Percentiles rank a stretch among this genome's conserved stretches.
These are phyloP conservation scores for Callopanchax toddi DNA, from an alignment of 2,113 vertebrate genomes.

Conservation along the genomic window DNA sequence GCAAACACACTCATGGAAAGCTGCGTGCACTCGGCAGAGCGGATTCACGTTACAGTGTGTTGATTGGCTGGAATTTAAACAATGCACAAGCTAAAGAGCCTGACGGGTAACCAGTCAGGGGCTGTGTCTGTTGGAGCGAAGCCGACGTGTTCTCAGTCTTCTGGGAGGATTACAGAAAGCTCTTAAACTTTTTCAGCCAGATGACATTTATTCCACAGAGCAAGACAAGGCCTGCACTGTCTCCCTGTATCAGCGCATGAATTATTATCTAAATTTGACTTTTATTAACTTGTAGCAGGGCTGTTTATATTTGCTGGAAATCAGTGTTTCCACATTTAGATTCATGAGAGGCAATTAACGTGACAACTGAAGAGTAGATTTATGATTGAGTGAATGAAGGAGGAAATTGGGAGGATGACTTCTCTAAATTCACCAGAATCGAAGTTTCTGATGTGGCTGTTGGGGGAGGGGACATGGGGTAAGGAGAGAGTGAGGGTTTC, in stretches of 20 bases:
- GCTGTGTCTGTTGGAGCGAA: constrained; percentile 56
- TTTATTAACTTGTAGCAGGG: constrained; percentile 15
- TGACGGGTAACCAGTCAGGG: constrained; percentile 42
- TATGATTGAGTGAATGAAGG: constrained; percentile 23
- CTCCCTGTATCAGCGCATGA: neutral
- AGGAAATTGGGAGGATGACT: constrained; percentile 41
- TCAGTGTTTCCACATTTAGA: constrained; percentile 8
- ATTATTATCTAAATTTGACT: constrained; percentile 11
- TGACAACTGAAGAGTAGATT: constrained; percentile 34
- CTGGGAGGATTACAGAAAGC: constrained; percentile 53
- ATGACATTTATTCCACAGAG: constrained; percentile 36
- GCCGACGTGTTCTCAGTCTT: constrained; percentile 46
- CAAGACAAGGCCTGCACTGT: neutral
- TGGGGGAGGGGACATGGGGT: constrained; percentile 20
- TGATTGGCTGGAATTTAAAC: constrained; percentile 76
- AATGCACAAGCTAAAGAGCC: constrained; percentile 66
- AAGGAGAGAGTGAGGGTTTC: constrained; percentile 19
- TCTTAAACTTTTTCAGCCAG: constrained; percentile 43
- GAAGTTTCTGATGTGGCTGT: constrained; percentile 49
- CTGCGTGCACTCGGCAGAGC: constrained; percentile 5
- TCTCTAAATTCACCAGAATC: constrained; percentile 35
- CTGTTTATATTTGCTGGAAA: constrained; percentile 16
- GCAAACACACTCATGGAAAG: constrained; percentile 10
- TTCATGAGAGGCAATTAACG: constrained; percentile 28
- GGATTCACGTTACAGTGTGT: constrained; percentile 59